These are phyloP conservation scores for Leptobrachium leishanense DNA, from an alignment of 2,113 vertebrate species.

Conservation along the genomic window DNA sequence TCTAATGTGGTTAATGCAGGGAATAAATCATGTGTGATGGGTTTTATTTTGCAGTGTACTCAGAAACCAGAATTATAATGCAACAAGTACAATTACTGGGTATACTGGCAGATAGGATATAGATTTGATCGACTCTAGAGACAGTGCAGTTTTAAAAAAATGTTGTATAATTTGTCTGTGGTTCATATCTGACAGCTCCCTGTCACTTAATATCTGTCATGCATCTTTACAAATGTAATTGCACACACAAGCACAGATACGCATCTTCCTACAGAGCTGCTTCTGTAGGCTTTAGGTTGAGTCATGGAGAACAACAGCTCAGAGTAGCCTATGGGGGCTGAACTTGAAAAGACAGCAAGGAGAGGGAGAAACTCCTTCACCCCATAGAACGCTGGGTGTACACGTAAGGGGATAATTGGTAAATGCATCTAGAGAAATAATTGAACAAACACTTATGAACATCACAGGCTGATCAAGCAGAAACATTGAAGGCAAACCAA, in stretches of 20 bases:
- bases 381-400: neutral
- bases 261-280: conserved; percentile 39
- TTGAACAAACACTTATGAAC: neutral
- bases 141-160: conserved; percentile 26
- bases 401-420: neutral
- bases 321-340: conserved; percentile 16
- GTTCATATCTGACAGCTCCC: conserved; percentile 35
- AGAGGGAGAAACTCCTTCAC: neutral
- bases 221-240: conserved; percentile 34
- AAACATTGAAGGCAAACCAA: neutral
- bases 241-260: conserved; percentile 20
- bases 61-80: neutral
- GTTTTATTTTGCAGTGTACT: neutral
- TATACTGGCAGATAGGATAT: neutral
- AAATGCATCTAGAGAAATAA: neutral
- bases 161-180: conserved; percentile 24
- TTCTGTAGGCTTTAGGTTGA: conserved; percentile 25
- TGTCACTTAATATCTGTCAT: conserved; percentile 40
- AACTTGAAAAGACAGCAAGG: conserved; percentile 17
- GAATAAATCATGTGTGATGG: neutral
- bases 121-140: neutral
- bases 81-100: neutral
- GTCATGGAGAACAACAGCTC: conserved; percentile 11
- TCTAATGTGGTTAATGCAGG: neutral
- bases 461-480: neutral